Evolutionary conservation across 2,797 vertebrate genomes (phyloP), one percentile per base, ranked within the genome.

Genomic region (Pseudochaenichthys georgianus): DNA sequence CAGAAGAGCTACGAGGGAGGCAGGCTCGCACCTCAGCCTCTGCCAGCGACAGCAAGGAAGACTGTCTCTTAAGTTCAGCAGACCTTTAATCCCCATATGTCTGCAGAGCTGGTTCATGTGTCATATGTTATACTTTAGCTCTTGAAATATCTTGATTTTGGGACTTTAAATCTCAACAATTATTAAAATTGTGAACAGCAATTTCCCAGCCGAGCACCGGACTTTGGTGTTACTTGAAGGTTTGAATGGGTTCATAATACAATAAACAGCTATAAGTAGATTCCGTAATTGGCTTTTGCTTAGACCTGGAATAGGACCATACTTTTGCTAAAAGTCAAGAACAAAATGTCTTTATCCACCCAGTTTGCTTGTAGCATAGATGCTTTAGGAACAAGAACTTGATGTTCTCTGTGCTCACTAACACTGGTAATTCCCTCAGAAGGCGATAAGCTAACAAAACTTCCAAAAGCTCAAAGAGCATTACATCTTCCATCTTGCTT

Each of bases 401-500:
- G 17, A 38, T 16, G 64, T 72, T 73, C 45, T 68, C 60, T 75
- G 7, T 38, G 41, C 38, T 68, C 47, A 19, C 23, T 23, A n/a
- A 63, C 2, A 4, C 69, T 64, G 67, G 73, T 75, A 83, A 68
- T 74, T 64, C 64, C 45, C 12, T 64, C 19, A 28, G 62, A 48
- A 75, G 67, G 84, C 38, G 74, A 73, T 73, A 77, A 85, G 73
- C 41, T 52, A 66, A 66, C 48, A 78, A 53, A 3, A 67, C 78
- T 62, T 77, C 54, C 45, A 31, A 23, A 53, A 7, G 34, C 38
- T 28, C 16, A 45, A 31, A 38, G 58, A 79, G 54, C 51, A 28
- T 12, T 19, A 42, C 15, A 28, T 43, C 59, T 45, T 58, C 38
- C 47, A 61, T 15, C 12, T 13, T n/a, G 43, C 45, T 15, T 31